Evolutionary conservation across 1,140 invertebrate species (phyloP), one percentile per base, ranked within the genome.

Genomic region (Vanessa tameamea): DNA sequence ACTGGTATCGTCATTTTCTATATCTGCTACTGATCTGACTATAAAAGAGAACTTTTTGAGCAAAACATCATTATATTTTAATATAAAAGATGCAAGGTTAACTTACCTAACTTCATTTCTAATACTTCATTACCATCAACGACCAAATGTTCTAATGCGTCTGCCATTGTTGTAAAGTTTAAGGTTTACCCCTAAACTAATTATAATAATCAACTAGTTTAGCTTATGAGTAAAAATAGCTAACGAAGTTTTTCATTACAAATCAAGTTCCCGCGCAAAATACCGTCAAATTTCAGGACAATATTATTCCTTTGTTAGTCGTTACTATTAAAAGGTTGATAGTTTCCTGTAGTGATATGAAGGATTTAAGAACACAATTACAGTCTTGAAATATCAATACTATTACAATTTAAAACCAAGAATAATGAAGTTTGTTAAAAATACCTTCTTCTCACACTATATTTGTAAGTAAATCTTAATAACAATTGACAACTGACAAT

Each of bases 61-160:
- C 2, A 14, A 11, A 59, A 59, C 57, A 13, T 26, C 5, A 59
- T 13, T 59, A 59, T 4, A 31, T 59, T 3, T 0, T 26, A 37
- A 9, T 7, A 61, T 57, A 47, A 12, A 4, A 65, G 69, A 69
- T 15, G 69, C 77, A 76, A 68, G 26, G 74, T 65, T 73, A 64
- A 83, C 92, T 94, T 92, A 96, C 96, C 95, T 73, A 97, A 93
- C 94, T 97, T 97, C 23, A 97, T 95, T 85, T 97, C 95, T 8
- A 97, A 90, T 11, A 94, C 95, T 77, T 97, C 95, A 79, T 97
- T 96, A 57, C 96, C 95, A 86, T 95, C 95, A 12, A 94, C 87
- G 12, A 96, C 94, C 78, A 95, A 93, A 82, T 94, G 91, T 77
- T 94, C 94, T 72, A 95, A 88, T 51, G 94, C 92, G 67, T 94